Evolutionary conservation across 2,113 vertebrate species (phyloP).

Genomic region (Oceanodroma tethys): DNA sequence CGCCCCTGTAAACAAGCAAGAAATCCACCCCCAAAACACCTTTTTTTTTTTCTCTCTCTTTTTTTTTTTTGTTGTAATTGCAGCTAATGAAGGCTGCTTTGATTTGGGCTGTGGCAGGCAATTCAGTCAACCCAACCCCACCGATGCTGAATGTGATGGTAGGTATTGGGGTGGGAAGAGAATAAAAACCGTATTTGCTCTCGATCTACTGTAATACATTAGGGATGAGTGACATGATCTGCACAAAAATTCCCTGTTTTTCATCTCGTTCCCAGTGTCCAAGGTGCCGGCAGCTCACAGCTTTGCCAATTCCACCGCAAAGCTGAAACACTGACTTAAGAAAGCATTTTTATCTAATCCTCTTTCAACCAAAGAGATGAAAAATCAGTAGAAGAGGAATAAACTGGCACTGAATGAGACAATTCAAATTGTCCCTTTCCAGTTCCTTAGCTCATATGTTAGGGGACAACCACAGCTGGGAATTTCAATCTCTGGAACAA

Average conservation of each 20-base stretch:
- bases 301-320: background rate
- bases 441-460: conserved; percentile 33
- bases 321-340: background rate
- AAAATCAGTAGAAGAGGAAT: background rate
- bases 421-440: background rate
- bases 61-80: background rate
- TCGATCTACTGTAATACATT: background rate
- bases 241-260: background rate
- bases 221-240: background rate
- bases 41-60: background rate
- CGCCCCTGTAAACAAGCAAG: background rate
- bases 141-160: fast-evolving
- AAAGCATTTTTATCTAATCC: background rate
- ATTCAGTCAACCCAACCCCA: background rate
- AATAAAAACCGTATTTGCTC: background rate
- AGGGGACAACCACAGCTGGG: conserved; percentile 38
- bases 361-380: background rate
- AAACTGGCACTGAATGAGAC: background rate
- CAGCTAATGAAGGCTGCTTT: background rate
- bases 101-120: background rate
- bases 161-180: background rate
- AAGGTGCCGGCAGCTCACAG: background rate
- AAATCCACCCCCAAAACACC: background rate
- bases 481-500: conserved; percentile 63
- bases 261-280: background rate